Base-by-base conservation (phyloP, 2,797 vertebrate genomes). In the Pipistrellus pipistrellus region DNA sequence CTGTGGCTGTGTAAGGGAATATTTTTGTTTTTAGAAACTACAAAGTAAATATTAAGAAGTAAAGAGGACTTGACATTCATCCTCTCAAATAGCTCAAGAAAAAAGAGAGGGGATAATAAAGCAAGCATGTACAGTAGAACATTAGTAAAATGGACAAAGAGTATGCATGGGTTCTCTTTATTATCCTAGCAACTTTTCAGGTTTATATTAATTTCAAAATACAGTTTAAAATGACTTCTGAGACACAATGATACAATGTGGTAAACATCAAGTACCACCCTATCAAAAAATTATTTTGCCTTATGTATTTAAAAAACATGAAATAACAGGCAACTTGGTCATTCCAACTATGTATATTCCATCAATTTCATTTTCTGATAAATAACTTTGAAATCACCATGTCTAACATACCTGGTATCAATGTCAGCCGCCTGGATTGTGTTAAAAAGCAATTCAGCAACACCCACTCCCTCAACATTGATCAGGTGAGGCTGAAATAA, bases 361-460 rank as follows among this genome's bases (percentile, higher is more conserved):
- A 82, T 32, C 9, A 44, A 82, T 35, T 66, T 35, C 9, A 55
- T 78, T 41, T 66, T 95, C 62, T 72, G 72, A 86, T 17, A 80
- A 84, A 41, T 73, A 69, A 88, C 25, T 80, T 72, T 27, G 66
- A 96, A 84, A 25, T 11, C 57, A 38, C 53, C 18, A 81, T 55
- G 94, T 93, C 57, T 84, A 72, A 51, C 76, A 64, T 97, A 99
- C 99, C 99, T 99, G 98, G 99, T 99, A 96, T 99, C 99, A 68
- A 99, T 99, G 97, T 99, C 99, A n/a, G 99, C 99, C 0, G 99
- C 99, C 90, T 99, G 99, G 97, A 99, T 99, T 98, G 99, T 99
- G 98, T 99, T 99, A 97, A 99, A 99, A 97, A 99, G 99, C 96
- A 99, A 97, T 95, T 99, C 99, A 13, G 99, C 99, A 97, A 99